Percentiles rank a stretch among this genome's conserved stretches.
Evolutionary conservation across 1,140 invertebrate genomes (phyloP).

Genomic region (Eulimnadia texana): DNA sequence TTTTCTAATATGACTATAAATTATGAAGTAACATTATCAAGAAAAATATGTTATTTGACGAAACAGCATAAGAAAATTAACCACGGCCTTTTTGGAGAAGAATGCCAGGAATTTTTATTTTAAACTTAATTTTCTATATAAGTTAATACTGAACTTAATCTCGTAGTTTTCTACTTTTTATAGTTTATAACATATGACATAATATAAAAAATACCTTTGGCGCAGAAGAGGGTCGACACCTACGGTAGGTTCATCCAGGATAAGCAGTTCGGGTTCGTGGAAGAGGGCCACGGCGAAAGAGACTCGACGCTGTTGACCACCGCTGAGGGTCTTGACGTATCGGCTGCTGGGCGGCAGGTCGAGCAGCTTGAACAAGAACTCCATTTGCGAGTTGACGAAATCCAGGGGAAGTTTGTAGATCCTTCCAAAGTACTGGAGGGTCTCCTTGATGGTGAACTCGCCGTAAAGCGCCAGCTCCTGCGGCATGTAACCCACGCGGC

Average conservation of each 20-base stretch:
- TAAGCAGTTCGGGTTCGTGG: conserved; percentile 81
- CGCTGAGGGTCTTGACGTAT: conserved; percentile 78
- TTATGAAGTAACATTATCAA: too few species aligned
- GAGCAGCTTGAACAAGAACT: conserved; percentile 78
- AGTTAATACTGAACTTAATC: too few species aligned
- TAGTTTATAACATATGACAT: too few species aligned
- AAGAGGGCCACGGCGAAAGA: conserved; percentile 84
- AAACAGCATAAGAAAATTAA: too few species aligned
- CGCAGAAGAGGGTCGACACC: conserved; percentile 79
- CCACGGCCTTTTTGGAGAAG: too few species aligned
- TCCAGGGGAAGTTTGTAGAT: conserved; percentile 75
- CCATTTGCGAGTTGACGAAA: conserved; percentile 62
- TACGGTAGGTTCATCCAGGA: conserved; percentile 89
- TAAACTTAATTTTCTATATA: too few species aligned
- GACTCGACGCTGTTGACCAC: conserved; percentile 80
- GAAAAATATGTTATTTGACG: too few species aligned
- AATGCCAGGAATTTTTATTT: too few species aligned
- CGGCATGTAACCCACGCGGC: conserved; percentile 51
- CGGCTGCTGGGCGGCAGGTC: conserved; percentile 70
- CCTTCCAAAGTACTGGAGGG: conserved; percentile 92
- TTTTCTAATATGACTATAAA: too few species aligned
- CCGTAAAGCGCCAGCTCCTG: conserved; percentile 65
- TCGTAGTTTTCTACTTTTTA: too few species aligned
- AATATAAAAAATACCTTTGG: conserved; percentile 34
- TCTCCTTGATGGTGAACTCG: conserved; percentile 88